Evolutionary conservation across 2,797 vertebrate species (phyloP).

Genomic region (Phoxinus dragarum): DNA sequence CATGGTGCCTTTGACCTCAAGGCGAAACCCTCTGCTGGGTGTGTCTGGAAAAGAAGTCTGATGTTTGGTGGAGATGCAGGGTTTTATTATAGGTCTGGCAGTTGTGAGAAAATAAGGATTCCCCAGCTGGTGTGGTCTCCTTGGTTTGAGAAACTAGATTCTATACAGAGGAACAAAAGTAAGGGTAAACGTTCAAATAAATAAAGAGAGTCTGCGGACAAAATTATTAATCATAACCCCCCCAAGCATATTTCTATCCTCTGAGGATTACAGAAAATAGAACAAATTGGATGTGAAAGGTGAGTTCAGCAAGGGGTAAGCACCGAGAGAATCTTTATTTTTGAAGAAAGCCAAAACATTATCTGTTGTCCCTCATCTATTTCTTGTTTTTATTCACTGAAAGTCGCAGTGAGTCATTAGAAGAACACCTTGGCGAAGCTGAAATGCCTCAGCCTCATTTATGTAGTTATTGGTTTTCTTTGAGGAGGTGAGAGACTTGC

Average conservation of each 20-base stretch:
- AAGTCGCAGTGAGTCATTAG: conserved; percentile 46
- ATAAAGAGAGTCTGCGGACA: background rate
- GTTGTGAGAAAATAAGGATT: conserved; percentile 35
- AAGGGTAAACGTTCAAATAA: background rate
- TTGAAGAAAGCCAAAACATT: conserved; percentile 40
- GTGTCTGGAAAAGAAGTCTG: conserved; percentile 36
- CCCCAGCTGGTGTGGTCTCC: conserved; percentile 25
- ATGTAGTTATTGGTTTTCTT: conserved; percentile 49
- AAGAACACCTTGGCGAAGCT: conserved; percentile 36
- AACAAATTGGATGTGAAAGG: conserved; percentile 50
- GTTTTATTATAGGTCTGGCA: background rate
- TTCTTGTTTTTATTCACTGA: conserved; percentile 46
- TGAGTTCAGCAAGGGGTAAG: conserved; percentile 13
- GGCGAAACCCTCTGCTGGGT: background rate
- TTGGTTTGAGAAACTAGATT: conserved; percentile 9
- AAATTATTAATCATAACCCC: background rate
- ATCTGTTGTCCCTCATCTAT: conserved; percentile 17
- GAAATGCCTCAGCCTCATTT: conserved; percentile 27
- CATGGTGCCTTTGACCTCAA: conserved; percentile 29
- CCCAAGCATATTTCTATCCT: conserved; percentile 26
- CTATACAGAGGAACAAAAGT: background rate
- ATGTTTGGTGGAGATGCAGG: conserved; percentile 6
- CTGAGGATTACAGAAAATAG: conserved; percentile 38
- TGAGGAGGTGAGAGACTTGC: conserved; percentile 36
- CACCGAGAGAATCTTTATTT: conserved; percentile 39